Conservation (phyloP, 2,797 vertebrate species). For the Spondyliosoma cantharus region DNA sequence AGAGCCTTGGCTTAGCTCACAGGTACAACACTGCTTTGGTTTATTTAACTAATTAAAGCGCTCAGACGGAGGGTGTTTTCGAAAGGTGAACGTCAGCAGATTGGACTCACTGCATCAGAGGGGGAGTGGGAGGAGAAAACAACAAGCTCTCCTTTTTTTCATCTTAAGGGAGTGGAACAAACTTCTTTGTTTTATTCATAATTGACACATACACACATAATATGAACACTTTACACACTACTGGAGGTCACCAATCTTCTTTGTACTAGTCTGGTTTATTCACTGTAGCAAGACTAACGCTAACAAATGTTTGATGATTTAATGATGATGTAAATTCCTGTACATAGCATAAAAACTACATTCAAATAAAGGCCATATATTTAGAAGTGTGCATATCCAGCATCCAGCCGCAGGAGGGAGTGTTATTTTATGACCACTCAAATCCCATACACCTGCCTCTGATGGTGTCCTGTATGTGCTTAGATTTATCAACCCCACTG, state of each 20-base stretch:
- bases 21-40: conserved; percentile 66
- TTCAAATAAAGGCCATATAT: background rate
- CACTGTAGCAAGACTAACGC: background rate
- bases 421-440: conserved; percentile 23
- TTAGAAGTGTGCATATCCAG: conserved; percentile 4
- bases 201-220: background rate
- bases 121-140: conserved; percentile 30
- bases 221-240: background rate
- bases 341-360: background rate
- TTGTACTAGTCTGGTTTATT: background rate
- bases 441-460: conserved; percentile 33
- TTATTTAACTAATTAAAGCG: conserved; percentile 81
- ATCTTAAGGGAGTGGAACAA: conserved; percentile 8
- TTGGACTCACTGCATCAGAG: conserved; percentile 29
- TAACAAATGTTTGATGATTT: background rate
- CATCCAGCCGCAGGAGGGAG: conserved; percentile 2
- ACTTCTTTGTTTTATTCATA: conserved; percentile 23
- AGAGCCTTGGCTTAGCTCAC: conserved; percentile 64
- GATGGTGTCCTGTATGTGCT: conserved; percentile 19
- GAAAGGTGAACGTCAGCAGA: conserved; percentile 52
- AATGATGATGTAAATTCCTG: conserved; percentile 1
- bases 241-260: background rate
- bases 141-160: conserved; percentile 23
- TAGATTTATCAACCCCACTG: conserved; percentile 68
- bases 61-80: conserved; percentile 66